Base-by-base conservation (phyloP, 2,113 vertebrate species). In the Osmerus eperlanus region DNA sequence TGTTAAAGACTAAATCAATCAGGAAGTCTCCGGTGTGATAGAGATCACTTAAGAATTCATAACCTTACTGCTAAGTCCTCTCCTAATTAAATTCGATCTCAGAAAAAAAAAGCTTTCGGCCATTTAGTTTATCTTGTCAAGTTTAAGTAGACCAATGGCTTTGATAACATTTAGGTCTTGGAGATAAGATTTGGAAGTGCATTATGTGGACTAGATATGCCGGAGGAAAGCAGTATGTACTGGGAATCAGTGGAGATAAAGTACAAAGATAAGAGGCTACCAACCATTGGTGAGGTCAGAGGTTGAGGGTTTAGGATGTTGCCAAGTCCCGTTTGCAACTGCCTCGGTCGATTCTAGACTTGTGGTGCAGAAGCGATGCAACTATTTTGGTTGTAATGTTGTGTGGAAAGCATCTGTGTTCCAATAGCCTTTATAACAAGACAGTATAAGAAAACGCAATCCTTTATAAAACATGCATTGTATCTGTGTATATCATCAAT, bases 131-230 rank as follows among this genome's bases (percentile, higher is more conserved):
- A 88, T 72, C 80, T 85, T 82, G 0, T 80, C 72, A 91, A 86
- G 89, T 90, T 91, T 89, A 91, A 92, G 87, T 85, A 77, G 85
- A 81, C 51, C 76, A 86, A 89, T 87, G 88, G 80, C 59, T 82
- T 83, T 25, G 80, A 91, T 93, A 86, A 62, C 76, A 88, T 92
- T 87, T 84, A 73, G 85, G 81, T 79, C 78, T 66, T 84, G 86
- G 74, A 89, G 87, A 91, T 83, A 85, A 83, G 65, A 69, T 84
- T 68, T 87, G 23, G 83, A 87, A 91, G 85, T 73, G 83, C 71
- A 83, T 76, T 71, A 59, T 72, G 81, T 80, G 85, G 85, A 74
- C 80, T 89, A 88, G 83, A 79, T 77, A 83, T 84, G 88, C 36
- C 83, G 85, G 78, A 85, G 86, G 86, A 87, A 85, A 75, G 59